Evolutionary conservation across 2,888 invertebrate species (phyloP).

Genomic region (Halocaridina rubra): DNA sequence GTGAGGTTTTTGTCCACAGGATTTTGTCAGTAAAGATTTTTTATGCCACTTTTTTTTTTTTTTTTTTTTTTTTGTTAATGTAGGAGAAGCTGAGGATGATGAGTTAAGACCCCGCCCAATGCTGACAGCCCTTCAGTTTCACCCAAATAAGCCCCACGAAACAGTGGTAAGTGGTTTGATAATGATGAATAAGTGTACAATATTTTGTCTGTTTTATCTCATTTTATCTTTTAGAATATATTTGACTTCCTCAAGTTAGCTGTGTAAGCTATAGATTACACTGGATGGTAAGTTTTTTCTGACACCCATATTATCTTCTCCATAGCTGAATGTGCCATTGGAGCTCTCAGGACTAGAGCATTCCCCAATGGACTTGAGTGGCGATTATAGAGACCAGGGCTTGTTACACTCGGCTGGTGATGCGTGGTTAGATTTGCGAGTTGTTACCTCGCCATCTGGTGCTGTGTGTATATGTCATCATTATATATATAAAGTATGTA

Average conservation of each 20-base stretch:
- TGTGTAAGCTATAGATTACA: too few species aligned
- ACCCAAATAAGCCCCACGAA: slow-evolving; percentile 86
- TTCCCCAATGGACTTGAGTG: slow-evolving; percentile 50
- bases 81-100: slow-evolving; percentile 74
- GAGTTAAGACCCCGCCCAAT: slow-evolving; percentile 77
- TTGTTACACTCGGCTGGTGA: slow-evolving; percentile 69
- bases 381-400: slow-evolving; percentile 61
- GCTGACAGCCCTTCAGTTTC: slow-evolving; percentile 86
- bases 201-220: too few species aligned
- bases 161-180: slow-evolving; percentile 79
- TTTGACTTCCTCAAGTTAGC: too few species aligned
- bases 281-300: too few species aligned
- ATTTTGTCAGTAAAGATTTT: too few species aligned
- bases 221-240: too few species aligned
- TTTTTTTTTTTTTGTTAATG: slow-evolving; percentile 68
- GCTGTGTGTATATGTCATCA: slow-evolving; percentile 84
- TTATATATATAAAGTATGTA: slow-evolving; percentile 79
- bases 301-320: slow-evolving; percentile 65
- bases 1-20: too few species aligned
- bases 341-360: slow-evolving; percentile 65
- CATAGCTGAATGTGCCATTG: slow-evolving; percentile 84
- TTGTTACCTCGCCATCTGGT: slow-evolving; percentile 80
- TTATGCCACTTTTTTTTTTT: too few species aligned
- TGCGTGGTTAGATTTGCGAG: slow-evolving; percentile 82
- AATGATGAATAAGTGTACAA: too few species aligned